phyloP scores from a whole-genome alignment of 92 coral and sea anemone species.

The Zoanthus solanderi region DNA sequence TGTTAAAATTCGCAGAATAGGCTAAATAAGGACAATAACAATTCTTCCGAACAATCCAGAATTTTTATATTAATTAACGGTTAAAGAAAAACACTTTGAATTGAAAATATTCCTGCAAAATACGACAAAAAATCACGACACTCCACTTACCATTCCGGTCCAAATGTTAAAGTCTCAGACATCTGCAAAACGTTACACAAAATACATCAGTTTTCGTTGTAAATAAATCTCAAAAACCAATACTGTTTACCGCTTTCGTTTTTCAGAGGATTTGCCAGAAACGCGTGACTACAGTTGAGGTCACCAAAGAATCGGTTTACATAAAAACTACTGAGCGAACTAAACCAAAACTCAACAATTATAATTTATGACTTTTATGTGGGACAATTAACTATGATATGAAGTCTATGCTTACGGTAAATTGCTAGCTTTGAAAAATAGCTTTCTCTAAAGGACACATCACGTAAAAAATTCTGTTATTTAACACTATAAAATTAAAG shows the following conservation, averaged over 20 bases:
- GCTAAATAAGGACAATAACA: neutral
- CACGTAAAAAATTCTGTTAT: neutral
- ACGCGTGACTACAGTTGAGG: neutral
- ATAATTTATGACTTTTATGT: neutral
- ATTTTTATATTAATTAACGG: neutral
- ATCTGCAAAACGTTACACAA: slow-evolving; percentile 67
- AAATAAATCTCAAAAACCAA: neutral
- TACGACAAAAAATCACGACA: slow-evolving; percentile 5
- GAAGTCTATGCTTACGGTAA: neutral
- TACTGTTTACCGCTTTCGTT: neutral
- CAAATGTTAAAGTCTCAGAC: slow-evolving; percentile 99
- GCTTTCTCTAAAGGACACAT: neutral
- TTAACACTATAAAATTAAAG: neutral
- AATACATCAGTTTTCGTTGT: slow-evolving; percentile 8
- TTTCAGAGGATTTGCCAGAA: neutral
- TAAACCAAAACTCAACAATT: slow-evolving; percentile 6
- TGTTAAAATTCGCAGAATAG: neutral
- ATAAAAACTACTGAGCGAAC: neutral
- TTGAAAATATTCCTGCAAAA: neutral
- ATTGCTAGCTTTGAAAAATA: neutral
- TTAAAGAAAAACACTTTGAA: neutral
- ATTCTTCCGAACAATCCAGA: neutral
- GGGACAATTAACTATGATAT: slow-evolving; percentile 2
- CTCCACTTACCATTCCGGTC: slow-evolving; percentile 97
- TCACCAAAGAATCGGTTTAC: slow-evolving; percentile 23